Percentiles rank a stretch among this genome's conserved stretches.
Evolutionary conservation across 2,797 vertebrate genomes (phyloP).

Genomic region (Alectoris magna): DNA sequence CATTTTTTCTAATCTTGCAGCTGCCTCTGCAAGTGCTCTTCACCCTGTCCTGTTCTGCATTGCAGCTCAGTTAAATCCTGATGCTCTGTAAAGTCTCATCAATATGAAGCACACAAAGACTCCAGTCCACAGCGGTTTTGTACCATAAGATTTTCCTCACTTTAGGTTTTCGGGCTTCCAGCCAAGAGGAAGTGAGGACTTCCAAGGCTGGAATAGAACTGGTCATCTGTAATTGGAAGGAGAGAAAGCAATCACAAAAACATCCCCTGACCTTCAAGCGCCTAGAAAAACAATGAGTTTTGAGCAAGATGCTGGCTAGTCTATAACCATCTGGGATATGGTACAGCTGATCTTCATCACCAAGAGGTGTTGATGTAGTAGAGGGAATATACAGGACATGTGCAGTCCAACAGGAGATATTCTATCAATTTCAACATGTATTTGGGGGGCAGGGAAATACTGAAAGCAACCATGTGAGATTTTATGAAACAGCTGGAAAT

Average conservation of each 20-base stretch:
- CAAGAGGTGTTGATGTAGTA: constrained; percentile 1
- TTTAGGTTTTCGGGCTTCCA: background rate
- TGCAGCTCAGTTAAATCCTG: background rate
- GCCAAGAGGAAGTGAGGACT: background rate
- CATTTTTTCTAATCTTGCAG: background rate
- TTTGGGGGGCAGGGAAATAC: background rate
- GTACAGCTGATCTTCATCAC: constrained; percentile 50
- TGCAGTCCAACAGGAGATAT: background rate
- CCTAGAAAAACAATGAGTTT: background rate
- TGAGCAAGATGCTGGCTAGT: background rate
- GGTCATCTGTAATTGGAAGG: background rate
- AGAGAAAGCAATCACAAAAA: background rate
- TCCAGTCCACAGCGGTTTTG: background rate
- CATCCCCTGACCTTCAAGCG: background rate
- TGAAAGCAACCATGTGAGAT: background rate
- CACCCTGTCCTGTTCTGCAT: background rate
- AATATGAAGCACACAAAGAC: background rate
- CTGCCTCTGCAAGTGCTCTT: background rate
- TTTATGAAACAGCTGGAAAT: background rate
- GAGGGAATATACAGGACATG: background rate
- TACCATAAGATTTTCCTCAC: background rate
- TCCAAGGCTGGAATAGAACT: background rate
- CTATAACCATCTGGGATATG: background rate
- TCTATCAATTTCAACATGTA: background rate
- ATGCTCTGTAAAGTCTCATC: background rate